These are phyloP conservation scores for Nesidiocoris tenuis DNA, from an alignment of 2,888 invertebrate species.

Conservation along the genomic window DNA sequence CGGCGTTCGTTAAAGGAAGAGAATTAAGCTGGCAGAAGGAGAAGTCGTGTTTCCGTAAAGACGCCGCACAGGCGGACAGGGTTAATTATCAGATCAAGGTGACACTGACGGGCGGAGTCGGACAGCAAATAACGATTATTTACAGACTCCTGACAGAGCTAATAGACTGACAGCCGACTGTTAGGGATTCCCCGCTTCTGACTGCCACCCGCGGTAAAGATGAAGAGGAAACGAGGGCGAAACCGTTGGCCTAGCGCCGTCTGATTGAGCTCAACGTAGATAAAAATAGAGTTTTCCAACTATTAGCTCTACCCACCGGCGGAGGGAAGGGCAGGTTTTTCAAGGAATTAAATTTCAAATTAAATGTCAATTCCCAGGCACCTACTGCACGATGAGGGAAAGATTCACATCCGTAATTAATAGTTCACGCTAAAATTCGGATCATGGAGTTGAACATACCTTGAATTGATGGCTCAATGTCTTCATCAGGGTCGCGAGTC, in stretches of 20 bases:
- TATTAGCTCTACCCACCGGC: neutral
- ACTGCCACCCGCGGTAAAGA: neutral
- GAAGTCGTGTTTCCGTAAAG: conserved; percentile 5
- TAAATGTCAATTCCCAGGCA: too few relatives aligned
- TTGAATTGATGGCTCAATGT: neutral
- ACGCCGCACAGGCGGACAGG: conserved; percentile 28
- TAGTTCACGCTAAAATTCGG: neutral
- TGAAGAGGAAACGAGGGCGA: neutral
- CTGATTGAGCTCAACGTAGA: conserved; percentile 20
- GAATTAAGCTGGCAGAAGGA: neutral
- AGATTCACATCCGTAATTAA: too few relatives aligned
- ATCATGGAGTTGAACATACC: neutral
- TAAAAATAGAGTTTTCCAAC: neutral
- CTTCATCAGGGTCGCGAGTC: neutral
- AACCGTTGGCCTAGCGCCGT: conserved; percentile 28
- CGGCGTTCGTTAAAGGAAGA: neutral
- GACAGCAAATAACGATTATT: conserved; percentile 41
- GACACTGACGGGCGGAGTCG: conserved; percentile 35
- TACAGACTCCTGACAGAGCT: conserved; percentile 42
- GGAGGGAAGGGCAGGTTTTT: too few relatives aligned
- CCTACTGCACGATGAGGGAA: too few relatives aligned
- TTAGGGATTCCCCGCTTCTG: conserved; percentile 13
- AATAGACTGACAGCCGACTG: conserved; percentile 41
- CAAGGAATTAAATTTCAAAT: too few relatives aligned
- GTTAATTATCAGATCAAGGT: conserved; percentile 42